These are phyloP conservation scores for Macrosteles quadrilineatus DNA, from an alignment of 1,140 invertebrate species.

Conservation along the genomic window DNA sequence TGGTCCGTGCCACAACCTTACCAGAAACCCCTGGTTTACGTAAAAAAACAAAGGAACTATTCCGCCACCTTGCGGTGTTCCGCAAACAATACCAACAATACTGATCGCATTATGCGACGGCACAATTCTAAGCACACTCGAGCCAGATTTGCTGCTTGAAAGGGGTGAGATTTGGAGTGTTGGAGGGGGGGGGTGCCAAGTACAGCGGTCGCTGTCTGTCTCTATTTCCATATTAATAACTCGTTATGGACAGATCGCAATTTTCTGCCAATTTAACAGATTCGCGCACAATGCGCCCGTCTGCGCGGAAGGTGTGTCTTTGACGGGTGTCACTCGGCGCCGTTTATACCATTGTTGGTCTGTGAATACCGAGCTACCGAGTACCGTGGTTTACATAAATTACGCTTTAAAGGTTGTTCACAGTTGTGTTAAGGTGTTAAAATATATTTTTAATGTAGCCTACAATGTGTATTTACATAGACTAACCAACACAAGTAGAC, in stretches of 20 bases:
- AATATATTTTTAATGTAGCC: too few relatives aligned
- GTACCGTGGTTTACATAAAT: too few relatives aligned
- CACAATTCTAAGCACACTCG: slow-evolving; percentile 6
- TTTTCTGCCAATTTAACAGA: slow-evolving; percentile 14
- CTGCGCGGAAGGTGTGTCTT: not conserved
- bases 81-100: too few relatives aligned
- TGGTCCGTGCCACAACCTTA: too few relatives aligned
- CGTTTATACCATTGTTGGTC: not conserved
- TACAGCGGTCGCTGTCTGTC: not conserved
- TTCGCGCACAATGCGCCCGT: not conserved
- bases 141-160: slow-evolving; percentile 8
- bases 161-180: slow-evolving; percentile 1
- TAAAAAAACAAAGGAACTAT: too few relatives aligned
- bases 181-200: not conserved
- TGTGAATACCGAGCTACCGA: not conserved
- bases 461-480: too few relatives aligned
- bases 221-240: slow-evolving; percentile 15
- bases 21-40: too few relatives aligned
- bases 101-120: not conserved
- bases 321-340: not conserved
- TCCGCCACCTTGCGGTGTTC: too few relatives aligned
- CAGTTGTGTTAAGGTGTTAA: too few relatives aligned
- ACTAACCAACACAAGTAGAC: too few relatives aligned
- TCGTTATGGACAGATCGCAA: slow-evolving; percentile 14
- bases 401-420: too few relatives aligned